A percentile compares a stretch with the other conserved stretches of the same genome.
phyloP scores from a whole-genome alignment of 2,113 vertebrate species.

The Xerus inauris region DNA sequence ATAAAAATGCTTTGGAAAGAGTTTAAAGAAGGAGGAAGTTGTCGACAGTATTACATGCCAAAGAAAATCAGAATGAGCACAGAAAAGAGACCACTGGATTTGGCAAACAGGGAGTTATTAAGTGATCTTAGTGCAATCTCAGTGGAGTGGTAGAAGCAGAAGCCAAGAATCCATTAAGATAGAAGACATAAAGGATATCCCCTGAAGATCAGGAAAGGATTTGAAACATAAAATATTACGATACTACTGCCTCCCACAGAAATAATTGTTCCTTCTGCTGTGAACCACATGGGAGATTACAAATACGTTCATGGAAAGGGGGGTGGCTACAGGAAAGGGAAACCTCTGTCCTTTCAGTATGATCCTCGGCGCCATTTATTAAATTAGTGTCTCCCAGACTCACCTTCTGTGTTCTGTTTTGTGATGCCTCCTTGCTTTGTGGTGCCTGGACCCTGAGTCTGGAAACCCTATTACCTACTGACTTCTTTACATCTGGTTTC shows the following conservation, averaged over 20 bases:
- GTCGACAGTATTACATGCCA: neutral
- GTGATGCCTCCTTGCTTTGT: neutral
- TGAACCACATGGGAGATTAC: neutral
- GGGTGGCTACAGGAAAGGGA: neutral
- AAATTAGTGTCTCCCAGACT: neutral
- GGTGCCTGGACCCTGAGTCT: rapidly evolving
- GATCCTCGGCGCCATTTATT: neutral
- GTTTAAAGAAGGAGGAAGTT: neutral
- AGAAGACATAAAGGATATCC: neutral
- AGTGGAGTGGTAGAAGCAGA: neutral
- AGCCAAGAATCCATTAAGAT: conserved; percentile 22
- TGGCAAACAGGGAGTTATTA: neutral
- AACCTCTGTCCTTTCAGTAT: neutral
- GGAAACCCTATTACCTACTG: neutral
- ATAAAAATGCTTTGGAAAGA: neutral
- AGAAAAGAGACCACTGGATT: neutral
- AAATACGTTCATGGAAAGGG: neutral
- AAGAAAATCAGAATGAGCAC: conserved; percentile 39
- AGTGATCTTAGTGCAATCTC: neutral
- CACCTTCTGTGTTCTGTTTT: neutral
- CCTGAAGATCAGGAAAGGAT: neutral
- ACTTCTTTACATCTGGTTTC: neutral
- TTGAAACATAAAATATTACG: conserved; percentile 5
- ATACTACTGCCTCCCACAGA: neutral
- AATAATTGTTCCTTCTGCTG: neutral